phyloP scores from a whole-genome alignment of 2,113 vertebrate species.

The Saguinus imperator region DNA sequence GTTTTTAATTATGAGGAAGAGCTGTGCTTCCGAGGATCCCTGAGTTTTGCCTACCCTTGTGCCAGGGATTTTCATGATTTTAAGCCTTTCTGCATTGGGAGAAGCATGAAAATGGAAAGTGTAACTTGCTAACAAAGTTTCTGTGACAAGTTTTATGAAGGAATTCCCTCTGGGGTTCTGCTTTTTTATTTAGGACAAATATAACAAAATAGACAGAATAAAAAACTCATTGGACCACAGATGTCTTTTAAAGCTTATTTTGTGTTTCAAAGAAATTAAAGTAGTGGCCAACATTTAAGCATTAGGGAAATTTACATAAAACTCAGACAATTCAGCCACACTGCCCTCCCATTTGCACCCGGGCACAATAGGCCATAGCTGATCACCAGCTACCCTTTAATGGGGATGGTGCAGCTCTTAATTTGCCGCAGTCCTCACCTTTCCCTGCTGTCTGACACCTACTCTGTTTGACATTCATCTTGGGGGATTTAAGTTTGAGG shows the following conservation, averaged over 20 bases:
- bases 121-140: neutral
- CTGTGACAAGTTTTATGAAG: neutral
- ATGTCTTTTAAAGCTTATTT: neutral
- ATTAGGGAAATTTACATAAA: neutral
- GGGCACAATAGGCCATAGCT: no score
- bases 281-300: neutral
- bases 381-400: neutral
- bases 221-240: neutral
- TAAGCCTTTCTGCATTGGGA: neutral
- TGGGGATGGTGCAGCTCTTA: fast-evolving
- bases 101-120: neutral
- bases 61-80: neutral
- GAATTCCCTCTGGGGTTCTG: neutral
- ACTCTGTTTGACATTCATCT: neutral
- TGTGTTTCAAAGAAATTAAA: neutral
- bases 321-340: no score
- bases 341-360: neutral
- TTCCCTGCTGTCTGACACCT: neutral
- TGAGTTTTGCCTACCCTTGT: no score
- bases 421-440: neutral
- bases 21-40: neutral
- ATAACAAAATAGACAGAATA: neutral
- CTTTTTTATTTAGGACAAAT: neutral
- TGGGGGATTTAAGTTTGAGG: neutral
- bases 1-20: neutral